phyloP scores from a whole-genome alignment of 2,888 invertebrate species.

The Melipona beecheii region DNA sequence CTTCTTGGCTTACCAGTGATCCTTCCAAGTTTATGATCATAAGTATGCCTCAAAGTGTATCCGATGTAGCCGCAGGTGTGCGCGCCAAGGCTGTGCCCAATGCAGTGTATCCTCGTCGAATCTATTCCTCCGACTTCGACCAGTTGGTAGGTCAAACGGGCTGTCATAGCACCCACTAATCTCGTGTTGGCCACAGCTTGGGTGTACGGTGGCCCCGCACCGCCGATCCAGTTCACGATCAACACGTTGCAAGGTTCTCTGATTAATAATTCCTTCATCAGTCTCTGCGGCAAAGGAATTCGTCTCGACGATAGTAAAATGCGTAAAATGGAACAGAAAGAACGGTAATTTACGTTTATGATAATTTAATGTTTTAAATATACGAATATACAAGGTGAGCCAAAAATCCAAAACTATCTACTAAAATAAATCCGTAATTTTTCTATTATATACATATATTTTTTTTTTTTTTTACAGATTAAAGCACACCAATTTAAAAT shows the following conservation, averaged over 20 bases:
- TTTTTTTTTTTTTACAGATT: no score
- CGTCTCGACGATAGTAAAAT: neutral
- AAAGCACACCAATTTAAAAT: no score
- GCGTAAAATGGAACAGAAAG: no score
- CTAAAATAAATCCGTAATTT: no score
- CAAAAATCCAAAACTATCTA: no score
- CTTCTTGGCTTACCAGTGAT: slow-evolving; percentile 88
- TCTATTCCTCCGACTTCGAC: slow-evolving; percentile 81
- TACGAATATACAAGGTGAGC: no score
- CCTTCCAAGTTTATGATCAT: slow-evolving; percentile 89
- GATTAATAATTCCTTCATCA: slow-evolving; percentile 90
- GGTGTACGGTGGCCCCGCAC: slow-evolving; percentile 94
- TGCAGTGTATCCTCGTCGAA: slow-evolving; percentile 90
- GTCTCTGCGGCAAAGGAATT: slow-evolving; percentile 85
- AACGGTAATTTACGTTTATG: no score
- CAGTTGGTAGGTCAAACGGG: slow-evolving; percentile 87
- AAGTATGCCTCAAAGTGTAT: slow-evolving; percentile 86
- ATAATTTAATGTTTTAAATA: no score
- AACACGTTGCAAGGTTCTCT: slow-evolving; percentile 91
- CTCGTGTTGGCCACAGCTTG: slow-evolving; percentile 97
- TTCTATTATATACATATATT: no score
- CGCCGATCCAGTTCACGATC: slow-evolving; percentile 94
- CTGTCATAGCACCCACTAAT: slow-evolving; percentile 93
- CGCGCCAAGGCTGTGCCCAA: slow-evolving; percentile 94
- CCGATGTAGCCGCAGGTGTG: slow-evolving; percentile 95